A percentile compares a stretch with the other conserved stretches of the same genome.
These are phyloP conservation scores for Melanostoma scalare DNA, from an alignment of 2,888 invertebrate genomes.

Conservation along the genomic window DNA sequence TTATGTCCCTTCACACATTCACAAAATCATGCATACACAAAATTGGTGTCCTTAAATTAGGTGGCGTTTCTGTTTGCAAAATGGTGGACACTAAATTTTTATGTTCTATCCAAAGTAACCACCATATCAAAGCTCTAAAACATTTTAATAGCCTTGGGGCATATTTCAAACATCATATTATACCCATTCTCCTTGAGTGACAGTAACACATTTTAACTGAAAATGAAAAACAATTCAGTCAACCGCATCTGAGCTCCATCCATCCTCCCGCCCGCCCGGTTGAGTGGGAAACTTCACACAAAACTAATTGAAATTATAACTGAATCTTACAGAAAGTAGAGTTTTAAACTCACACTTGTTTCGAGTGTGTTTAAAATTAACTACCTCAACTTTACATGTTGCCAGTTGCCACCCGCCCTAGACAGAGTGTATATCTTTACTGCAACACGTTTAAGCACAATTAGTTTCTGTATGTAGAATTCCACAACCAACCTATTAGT, in stretches of 20 bases:
- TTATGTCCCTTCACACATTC: too few relatives aligned
- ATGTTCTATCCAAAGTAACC: too few relatives aligned
- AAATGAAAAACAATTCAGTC: too few relatives aligned
- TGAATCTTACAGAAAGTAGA: constrained; percentile 11
- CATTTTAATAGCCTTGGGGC: too few relatives aligned
- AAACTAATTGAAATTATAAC: constrained; percentile 13
- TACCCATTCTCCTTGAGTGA: too few relatives aligned
- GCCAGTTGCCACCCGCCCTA: background rate
- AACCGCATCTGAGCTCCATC: background rate
- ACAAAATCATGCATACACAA: too few relatives aligned
- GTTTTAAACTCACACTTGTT: constrained; percentile 1
- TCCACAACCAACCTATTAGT: background rate
- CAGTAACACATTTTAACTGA: too few relatives aligned
- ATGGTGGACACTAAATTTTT: too few relatives aligned
- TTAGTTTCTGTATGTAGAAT: background rate
- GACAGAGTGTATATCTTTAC: background rate
- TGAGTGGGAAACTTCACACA: background rate
- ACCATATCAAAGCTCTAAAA: too few relatives aligned
- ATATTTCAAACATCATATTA: too few relatives aligned
- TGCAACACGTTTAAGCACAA: background rate
- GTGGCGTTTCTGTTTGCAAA: too few relatives aligned
- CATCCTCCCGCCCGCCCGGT: background rate
- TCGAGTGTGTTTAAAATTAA: constrained; percentile 1
- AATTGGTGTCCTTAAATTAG: too few relatives aligned
- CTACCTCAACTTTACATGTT: background rate